Base-by-base conservation (phyloP, 2,797 vertebrate genomes). In the Manis pentadactyla region DNA sequence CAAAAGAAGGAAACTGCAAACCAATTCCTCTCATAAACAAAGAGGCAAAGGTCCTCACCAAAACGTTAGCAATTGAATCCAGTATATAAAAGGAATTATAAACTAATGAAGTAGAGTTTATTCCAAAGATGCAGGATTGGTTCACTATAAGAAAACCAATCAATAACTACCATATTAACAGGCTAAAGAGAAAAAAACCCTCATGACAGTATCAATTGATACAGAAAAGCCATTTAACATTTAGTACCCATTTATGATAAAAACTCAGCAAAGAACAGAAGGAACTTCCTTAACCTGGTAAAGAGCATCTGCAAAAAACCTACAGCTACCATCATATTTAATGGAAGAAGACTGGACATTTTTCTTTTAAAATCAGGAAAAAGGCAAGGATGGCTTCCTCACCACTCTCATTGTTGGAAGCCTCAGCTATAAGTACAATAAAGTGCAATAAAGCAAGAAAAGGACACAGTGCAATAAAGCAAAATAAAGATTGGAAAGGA, bases 121-220 rank as follows among this genome's bases (percentile, higher is more conserved):
- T 19, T 90, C 74, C 71, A 77, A 59, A 83, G 61, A 77, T 84
- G 49, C 37, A 66, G 25, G 37, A 46, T 37, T 69, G 51, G 15
- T 59, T 66, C 86, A 68, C 15, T 21, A 55, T 34, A 81, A 81
- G 37, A 73, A 88, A 84, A 59, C n/a, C 18, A 37, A 66, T 77
- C 19, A 51, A 27, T 42, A 31, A 59, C 49, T 42, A 81, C 19
- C n/a, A 71, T 68, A 69, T 63, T 85, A 90, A 49, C 27, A 85
- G n/a, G 46, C 61, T 94, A 90, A 85, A n/a, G 14, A 69, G 78
- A 66, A 93, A 66, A 93, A 73, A 74, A 42, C 53, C 37, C 68
- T 64, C 17, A 88, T 34, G 49, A 55, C 63, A 21, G 2, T 64
- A 63, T 81, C 29, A 78, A 39, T 29, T 90, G 64, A 85, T 85